Base-by-base conservation (phyloP, 2,888 invertebrate genomes). In the Chrysina gloriosa region DNA sequence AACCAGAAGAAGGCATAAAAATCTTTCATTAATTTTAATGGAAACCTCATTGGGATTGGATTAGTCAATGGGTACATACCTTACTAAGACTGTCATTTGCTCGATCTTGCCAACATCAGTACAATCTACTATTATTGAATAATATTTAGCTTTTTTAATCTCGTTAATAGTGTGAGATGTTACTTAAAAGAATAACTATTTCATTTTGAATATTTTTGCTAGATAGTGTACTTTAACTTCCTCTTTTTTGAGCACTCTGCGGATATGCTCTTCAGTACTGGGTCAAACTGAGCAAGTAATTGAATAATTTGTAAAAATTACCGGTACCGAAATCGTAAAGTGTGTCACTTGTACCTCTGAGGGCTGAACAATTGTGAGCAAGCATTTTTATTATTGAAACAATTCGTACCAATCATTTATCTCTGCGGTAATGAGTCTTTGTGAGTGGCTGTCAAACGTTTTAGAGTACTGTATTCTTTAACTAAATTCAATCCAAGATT, bases 51-150 rank as follows among this genome's bases (percentile, higher is more conserved):
- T 31, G n/a, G 42, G 14, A 16, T 42, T 14, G 6, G 2, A 42
- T 65, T 52, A 39, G n/a, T 68, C 61, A n/a, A 69, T 54, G 63
- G 45, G 65, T 64, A 69, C 69, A 69, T 68, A 69, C 65, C 69
- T 77, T 77, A 67, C 68, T 63, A 65, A 52, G 54, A 70, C 56
- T 9, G 47, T 68, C 66, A 67, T 69, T 67, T 67, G 69, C 54
- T 69, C 67, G 9, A 67, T 34, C 36, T 69, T 56, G 34, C 52
- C 67, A 58, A 69, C 36, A 52, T 67, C 63, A 67, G 58, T 68
- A 29, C 56, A 56, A 56, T 56, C 31, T n/a, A n/a, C n/a, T n/a
- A 39, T 39, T 39, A 39, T 39, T 2, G 39, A 56, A 65, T n/a
- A 39, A 14, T 54, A 56, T 65, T 65, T 66, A n/a, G 23, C 2